Percentiles rank a stretch among this genome's conserved stretches.
Evolutionary conservation across 2,113 vertebrate species (phyloP).

Genomic region (Epinephelus cyanopodus): DNA sequence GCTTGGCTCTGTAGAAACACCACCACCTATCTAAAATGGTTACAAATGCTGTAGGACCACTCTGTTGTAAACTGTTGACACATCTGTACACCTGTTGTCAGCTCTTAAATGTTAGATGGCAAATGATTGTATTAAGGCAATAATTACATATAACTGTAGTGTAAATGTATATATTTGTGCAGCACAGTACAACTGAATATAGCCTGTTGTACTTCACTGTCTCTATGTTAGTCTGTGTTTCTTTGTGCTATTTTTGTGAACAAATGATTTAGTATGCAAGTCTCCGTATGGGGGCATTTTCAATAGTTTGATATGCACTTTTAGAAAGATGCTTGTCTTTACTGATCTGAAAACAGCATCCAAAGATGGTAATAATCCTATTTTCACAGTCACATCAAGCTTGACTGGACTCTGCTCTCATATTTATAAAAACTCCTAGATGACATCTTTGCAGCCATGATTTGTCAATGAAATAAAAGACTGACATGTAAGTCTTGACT

Average conservation of each 20-base stretch:
- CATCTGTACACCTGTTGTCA: conserved; percentile 44
- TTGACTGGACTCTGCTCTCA: conserved; percentile 44
- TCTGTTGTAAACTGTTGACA: conserved; percentile 7
- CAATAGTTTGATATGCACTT: conserved; percentile 53
- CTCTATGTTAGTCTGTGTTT: conserved; percentile 23
- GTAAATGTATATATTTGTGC: conserved; percentile 32
- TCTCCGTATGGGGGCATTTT: conserved; percentile 35
- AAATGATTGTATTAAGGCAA: conserved; percentile 53
- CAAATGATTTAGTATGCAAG: conserved; percentile 28
- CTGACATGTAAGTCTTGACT: not conserved
- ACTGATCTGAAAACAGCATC: conserved; percentile 28
- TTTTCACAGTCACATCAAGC: conserved; percentile 27
- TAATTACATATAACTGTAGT: conserved; percentile 35
- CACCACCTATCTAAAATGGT: conserved; percentile 1
- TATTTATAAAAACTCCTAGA: conserved; percentile 32
- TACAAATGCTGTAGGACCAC: not conserved
- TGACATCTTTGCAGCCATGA: conserved; percentile 27
- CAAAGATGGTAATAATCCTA: not conserved
- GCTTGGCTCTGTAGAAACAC: conserved; percentile 30
- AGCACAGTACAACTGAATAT: conserved; percentile 42
- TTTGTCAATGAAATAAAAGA: conserved; percentile 41
- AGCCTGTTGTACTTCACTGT: conserved; percentile 9
- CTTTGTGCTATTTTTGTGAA: conserved; percentile 39
- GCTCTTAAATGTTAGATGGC: conserved; percentile 52
- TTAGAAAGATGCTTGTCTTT: conserved; percentile 39